These are phyloP conservation scores for Torymus tubicola DNA, from an alignment of 2,888 invertebrate species.

Conservation along the genomic window DNA sequence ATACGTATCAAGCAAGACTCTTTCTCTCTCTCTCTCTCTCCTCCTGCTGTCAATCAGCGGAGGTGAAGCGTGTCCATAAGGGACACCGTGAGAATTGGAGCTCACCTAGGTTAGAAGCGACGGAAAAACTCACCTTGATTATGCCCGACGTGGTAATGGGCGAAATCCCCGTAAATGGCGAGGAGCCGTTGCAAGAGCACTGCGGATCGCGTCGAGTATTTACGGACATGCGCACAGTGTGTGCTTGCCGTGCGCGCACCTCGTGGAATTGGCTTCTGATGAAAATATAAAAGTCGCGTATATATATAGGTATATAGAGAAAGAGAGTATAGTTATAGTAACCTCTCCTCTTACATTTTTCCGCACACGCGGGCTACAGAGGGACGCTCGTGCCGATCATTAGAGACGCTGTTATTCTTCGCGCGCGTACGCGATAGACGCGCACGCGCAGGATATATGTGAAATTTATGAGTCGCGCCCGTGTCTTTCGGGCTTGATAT, in stretches of 20 bases:
- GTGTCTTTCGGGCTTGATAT: conserved; percentile 15
- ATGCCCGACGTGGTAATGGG: conserved; percentile 74
- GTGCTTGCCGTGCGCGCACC: conserved; percentile 60
- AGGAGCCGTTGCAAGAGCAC: background rate
- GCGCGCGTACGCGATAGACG: background rate
- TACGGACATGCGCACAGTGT: conserved; percentile 30
- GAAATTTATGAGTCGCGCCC: conserved; percentile 38
- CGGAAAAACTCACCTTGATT: conserved; percentile 75
- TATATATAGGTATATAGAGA: too few species aligned
- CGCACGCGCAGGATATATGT: background rate
- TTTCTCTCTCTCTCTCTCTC: background rate
- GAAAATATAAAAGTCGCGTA: conserved; percentile 38
- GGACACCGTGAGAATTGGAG: conserved; percentile 75
- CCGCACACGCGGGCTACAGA: background rate
- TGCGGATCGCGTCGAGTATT: background rate
- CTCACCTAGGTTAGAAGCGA: conserved; percentile 60
- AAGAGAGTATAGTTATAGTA: background rate
- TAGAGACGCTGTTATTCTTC: conserved; percentile 10
- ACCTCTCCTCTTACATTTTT: background rate
- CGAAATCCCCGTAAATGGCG: conserved; percentile 74
- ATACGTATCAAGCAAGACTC: background rate
- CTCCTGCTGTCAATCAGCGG: conserved; percentile 34
- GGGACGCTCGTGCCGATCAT: background rate
- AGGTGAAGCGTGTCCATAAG: conserved; percentile 63
- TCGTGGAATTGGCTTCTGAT: conserved; percentile 48